A percentile compares a stretch with the other conserved stretches of the same genome.
These are phyloP conservation scores for Laspeyria flexula DNA, from an alignment of 2,888 invertebrate species.

Conservation along the genomic window DNA sequence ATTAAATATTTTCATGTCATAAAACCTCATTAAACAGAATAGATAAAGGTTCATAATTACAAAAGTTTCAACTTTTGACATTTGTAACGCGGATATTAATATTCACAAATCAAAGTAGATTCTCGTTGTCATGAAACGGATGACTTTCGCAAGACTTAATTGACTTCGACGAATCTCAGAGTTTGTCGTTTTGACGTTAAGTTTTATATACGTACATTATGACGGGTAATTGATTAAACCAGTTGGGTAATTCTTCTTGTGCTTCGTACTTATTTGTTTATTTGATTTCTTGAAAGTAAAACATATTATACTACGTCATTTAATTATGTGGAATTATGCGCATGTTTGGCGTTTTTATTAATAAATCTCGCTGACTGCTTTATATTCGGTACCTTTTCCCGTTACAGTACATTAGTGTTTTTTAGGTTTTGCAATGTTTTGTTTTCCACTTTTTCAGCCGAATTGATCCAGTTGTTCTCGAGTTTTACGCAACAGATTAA, in stretches of 20 bases:
- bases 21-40: constrained; percentile 15
- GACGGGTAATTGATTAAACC: background rate
- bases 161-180: constrained; percentile 23
- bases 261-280: background rate
- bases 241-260: background rate
- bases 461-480: no score
- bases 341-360: no score
- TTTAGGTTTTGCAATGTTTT: no score
- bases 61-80: constrained; percentile 40
- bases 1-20: background rate
- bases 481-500: no score
- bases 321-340: no score
- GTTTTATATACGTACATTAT: background rate
- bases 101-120: constrained; percentile 47
- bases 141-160: constrained; percentile 35
- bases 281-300: background rate
- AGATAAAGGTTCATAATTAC: constrained; percentile 33
- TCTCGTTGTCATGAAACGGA: constrained; percentile 12
- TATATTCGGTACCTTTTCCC: no score
- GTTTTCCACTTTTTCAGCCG: no score
- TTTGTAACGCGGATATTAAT: constrained; percentile 44
- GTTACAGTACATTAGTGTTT: no score
- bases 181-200: constrained; percentile 10
- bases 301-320: no score
- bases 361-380: no score